A percentile compares a stretch with the other conserved stretches of the same genome.
Evolutionary conservation across 1,140 invertebrate species (phyloP).

Genomic region (Listronotus bonariensis): DNA sequence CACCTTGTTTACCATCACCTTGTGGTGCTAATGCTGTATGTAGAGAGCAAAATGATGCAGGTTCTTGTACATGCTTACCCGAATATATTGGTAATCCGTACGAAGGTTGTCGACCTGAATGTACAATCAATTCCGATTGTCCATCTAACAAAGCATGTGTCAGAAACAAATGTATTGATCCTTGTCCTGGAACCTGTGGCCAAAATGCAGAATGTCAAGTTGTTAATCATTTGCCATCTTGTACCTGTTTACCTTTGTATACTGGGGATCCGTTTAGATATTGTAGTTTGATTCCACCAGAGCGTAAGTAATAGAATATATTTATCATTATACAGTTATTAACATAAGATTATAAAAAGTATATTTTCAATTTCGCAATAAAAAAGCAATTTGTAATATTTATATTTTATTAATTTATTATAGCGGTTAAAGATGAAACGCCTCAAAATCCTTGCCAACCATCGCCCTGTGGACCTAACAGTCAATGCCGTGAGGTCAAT

Average conservation of each 20-base stretch:
- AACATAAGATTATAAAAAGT: too few relatives aligned
- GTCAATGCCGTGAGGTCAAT: constrained; percentile 69
- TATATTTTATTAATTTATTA: constrained; percentile 8
- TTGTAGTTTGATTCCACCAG: constrained; percentile 57
- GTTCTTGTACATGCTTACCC: constrained; percentile 68
- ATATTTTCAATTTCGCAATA: too few relatives aligned
- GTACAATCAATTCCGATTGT: constrained; percentile 71
- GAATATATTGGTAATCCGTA: constrained; percentile 76
- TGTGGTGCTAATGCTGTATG: constrained; percentile 75
- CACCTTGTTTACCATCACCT: constrained; percentile 69
- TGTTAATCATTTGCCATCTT: constrained; percentile 63
- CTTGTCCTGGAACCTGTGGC: constrained; percentile 70
- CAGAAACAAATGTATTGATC: constrained; percentile 66
- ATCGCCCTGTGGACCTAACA: constrained; percentile 75
- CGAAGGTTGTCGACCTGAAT: constrained; percentile 73
- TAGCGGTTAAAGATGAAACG: constrained; percentile 48
- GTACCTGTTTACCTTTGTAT: constrained; percentile 63
- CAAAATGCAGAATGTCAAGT: constrained; percentile 66
- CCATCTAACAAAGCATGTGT: constrained; percentile 64
- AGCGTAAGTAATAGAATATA: constrained; percentile 58
- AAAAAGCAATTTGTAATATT: too few relatives aligned
- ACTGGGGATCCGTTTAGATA: constrained; percentile 67
- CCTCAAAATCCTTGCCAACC: constrained; percentile 66
- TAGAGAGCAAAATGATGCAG: constrained; percentile 67
- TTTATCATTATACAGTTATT: too few relatives aligned